Evolutionary conservation across 2,113 vertebrate genomes (phyloP).

Genomic region (Maccullochella peelii): DNA sequence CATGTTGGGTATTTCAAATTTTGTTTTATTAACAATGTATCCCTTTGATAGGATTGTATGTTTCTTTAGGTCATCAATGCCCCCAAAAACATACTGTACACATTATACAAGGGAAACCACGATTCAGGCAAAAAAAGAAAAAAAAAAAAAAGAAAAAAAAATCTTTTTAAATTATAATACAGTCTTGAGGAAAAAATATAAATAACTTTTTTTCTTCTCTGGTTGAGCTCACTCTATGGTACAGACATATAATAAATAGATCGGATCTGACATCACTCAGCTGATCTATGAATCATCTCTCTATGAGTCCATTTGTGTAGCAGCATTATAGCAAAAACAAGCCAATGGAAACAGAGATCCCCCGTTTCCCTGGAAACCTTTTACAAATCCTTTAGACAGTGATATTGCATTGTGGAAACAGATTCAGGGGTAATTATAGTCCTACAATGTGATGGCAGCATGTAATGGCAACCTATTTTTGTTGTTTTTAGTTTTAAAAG

Average conservation of each 20-base stretch:
- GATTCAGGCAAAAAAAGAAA: conserved; percentile 86
- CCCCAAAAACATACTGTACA: conserved; percentile 94
- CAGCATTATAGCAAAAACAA: conserved; percentile 82
- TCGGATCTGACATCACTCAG: conserved; percentile 92
- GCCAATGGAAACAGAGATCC: conserved; percentile 79
- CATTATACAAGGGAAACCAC: conserved; percentile 92
- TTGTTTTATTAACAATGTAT: conserved; percentile 96
- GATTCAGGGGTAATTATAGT: conserved; percentile 62
- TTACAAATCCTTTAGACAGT: conserved; percentile 72
- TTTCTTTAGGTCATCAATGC: conserved; percentile 94
- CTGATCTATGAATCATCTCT: conserved; percentile 82
- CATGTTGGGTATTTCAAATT: conserved; percentile 72
- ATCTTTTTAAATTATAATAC: conserved; percentile 93
- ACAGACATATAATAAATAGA: conserved; percentile 98
- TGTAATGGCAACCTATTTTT: conserved; percentile 70
- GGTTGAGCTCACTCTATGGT: conserved; percentile 92
- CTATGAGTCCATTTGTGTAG: conserved; percentile 82
- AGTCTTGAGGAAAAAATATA: conserved; percentile 97
- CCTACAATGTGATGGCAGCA: conserved; percentile 69
- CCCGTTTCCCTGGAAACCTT: conserved; percentile 77
- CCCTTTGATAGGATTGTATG: conserved; percentile 95
- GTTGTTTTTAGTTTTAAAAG: conserved; percentile 55
- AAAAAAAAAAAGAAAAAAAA: conserved; percentile 85
- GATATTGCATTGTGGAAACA: conserved; percentile 77
- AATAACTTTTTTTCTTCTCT: conserved; percentile 91